phyloP scores from a whole-genome alignment of 2,797 vertebrate genomes.

The Trichosurus vulpecula region DNA sequence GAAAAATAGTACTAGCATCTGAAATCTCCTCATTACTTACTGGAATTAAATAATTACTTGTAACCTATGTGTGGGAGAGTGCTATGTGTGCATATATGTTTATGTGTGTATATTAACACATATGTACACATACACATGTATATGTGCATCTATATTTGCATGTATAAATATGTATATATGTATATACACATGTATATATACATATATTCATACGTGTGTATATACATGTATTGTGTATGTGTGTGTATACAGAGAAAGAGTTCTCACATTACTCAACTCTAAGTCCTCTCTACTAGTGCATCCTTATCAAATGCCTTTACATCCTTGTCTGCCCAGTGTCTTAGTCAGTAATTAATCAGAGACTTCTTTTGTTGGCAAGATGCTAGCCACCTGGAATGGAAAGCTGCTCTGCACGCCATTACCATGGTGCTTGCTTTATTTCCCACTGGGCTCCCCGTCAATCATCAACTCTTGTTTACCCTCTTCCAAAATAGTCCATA shows the following conservation, averaged over 20 bases:
- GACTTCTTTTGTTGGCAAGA: not conserved
- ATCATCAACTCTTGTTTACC: slow-evolving; percentile 33
- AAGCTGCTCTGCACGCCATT: not conserved
- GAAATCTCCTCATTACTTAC: not conserved
- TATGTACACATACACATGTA: not conserved
- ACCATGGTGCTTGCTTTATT: not conserved
- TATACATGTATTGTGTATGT: no score
- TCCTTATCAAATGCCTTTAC: not conserved
- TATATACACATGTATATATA: not conserved
- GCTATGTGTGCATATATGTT: not conserved
- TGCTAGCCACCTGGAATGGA: slow-evolving; percentile 46
- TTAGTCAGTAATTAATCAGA: not conserved
- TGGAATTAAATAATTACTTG: not conserved
- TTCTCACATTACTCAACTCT: not conserved
- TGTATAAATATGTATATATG: not conserved
- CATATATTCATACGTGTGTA: not conserved
- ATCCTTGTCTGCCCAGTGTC: not conserved
- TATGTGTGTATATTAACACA: not conserved
- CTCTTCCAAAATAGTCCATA: slow-evolving; percentile 18
- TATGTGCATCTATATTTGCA: not conserved
- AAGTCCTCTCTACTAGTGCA: not conserved
- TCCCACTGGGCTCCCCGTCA: not conserved
- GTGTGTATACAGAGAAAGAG: not conserved
- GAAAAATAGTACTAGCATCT: not conserved
- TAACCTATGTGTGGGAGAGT: not conserved